A percentile compares a stretch with the other conserved stretches of the same genome.
These are phyloP conservation scores for Gallinago paraguaiae DNA, from an alignment of 2,113 vertebrate species.

Conservation along the genomic window DNA sequence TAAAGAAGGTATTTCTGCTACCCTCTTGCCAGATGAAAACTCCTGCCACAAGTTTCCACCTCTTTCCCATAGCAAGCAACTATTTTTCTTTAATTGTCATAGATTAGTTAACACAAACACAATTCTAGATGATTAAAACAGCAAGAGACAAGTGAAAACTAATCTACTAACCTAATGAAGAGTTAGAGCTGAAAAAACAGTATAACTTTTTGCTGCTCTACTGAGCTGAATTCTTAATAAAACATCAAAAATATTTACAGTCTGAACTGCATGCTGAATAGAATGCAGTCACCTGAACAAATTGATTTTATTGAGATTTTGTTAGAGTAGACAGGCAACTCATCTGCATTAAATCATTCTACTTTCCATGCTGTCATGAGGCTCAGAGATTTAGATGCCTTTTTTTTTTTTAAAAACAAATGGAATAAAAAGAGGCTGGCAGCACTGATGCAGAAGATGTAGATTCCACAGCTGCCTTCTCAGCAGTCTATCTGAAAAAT, in stretches of 20 bases:
- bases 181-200: background rate
- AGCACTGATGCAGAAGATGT: background rate
- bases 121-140: background rate
- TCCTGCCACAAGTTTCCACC: background rate
- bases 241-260: constrained; percentile 14
- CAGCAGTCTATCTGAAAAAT: background rate
- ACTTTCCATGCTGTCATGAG: background rate
- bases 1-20: background rate
- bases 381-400: background rate
- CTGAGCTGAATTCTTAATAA: constrained; percentile 16
- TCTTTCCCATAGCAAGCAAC: background rate
- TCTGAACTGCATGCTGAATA: background rate
- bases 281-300: constrained; percentile 16
- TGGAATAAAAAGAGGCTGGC: background rate
- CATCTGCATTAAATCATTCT: background rate
- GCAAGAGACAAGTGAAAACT: background rate
- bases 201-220: constrained; percentile 18
- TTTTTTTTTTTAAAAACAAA: background rate
- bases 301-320: constrained; percentile 37
- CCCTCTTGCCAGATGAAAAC: background rate
- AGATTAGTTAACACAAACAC: background rate
- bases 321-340: background rate
- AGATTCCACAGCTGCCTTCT: background rate
- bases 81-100: background rate
- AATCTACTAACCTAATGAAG: background rate